These are phyloP conservation scores for Trichacis sp. DNA, from an alignment of 2,888 invertebrate species.

Conservation along the genomic window DNA sequence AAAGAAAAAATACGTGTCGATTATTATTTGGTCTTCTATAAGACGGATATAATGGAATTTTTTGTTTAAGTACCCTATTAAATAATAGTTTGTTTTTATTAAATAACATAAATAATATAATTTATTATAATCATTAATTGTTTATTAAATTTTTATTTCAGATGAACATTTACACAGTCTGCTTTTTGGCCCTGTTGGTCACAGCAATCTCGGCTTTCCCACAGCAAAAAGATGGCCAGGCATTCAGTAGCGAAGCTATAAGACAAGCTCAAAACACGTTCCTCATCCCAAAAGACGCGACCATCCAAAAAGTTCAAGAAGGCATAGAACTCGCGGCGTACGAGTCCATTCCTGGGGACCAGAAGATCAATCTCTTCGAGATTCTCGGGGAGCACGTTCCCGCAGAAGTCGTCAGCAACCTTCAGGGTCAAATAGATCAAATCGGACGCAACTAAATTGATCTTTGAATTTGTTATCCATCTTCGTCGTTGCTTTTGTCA, in stretches of 20 bases:
- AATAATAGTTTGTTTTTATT: too few species aligned
- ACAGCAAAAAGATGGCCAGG: constrained; percentile 81
- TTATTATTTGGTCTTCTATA: too few species aligned
- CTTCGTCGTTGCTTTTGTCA: neutral
- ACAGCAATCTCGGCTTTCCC: constrained; percentile 74
- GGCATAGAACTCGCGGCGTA: constrained; percentile 88
- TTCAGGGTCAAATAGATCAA: constrained; percentile 87
- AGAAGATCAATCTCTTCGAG: constrained; percentile 85
- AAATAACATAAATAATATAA: too few species aligned
- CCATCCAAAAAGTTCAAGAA: constrained; percentile 88
- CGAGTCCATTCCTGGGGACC: constrained; percentile 87
- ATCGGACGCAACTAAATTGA: constrained; percentile 76
- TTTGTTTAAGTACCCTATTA: too few species aligned
- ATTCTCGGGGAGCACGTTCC: constrained; percentile 89
- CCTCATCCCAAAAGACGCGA: constrained; percentile 87
- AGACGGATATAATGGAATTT: too few species aligned
- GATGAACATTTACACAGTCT: constrained; percentile 61
- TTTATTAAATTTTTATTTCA: too few species aligned
- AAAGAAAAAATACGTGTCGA: too few species aligned
- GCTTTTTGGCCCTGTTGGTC: constrained; percentile 69
- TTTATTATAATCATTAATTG: too few species aligned
- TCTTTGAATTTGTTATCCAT: constrained; percentile 4
- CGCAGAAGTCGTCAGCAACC: constrained; percentile 88
- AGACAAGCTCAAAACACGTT: constrained; percentile 88
- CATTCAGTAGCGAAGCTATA: constrained; percentile 88